Evolutionary conservation across 2,888 invertebrate species (phyloP).

Genomic region (Scaptomyza flava): DNA sequence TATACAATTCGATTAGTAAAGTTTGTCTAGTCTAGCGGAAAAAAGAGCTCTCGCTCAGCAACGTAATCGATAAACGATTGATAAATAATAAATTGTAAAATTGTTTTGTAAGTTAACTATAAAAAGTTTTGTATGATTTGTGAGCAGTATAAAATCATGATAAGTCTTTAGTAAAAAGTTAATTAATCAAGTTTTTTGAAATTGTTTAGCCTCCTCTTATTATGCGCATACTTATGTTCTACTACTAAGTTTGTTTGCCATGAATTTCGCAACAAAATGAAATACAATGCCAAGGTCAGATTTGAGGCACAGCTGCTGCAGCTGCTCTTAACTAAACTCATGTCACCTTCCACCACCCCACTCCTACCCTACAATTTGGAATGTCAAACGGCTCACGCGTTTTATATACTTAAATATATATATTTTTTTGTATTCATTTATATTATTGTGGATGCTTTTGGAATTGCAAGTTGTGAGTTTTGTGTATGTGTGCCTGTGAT

Average conservation of each 20-base stretch:
- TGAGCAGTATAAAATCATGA: background rate
- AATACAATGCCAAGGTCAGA: slow-evolving; percentile 76
- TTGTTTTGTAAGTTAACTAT: background rate
- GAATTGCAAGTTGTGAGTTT: slow-evolving; percentile 28
- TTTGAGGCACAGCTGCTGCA: slow-evolving; percentile 58
- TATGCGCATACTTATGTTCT: slow-evolving; percentile 30
- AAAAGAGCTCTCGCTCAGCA: no score
- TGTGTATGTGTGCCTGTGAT: background rate
- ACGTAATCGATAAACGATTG: background rate
- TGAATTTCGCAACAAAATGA: slow-evolving; percentile 66
- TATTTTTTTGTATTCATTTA: background rate
- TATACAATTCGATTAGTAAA: background rate
- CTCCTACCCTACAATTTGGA: slow-evolving; percentile 49
- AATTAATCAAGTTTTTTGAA: no score
- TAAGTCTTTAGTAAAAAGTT: no score
- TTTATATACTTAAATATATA: background rate
- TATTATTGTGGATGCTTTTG: slow-evolving; percentile 29
- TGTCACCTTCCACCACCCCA: background rate
- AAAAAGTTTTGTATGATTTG: background rate
- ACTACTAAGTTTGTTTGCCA: slow-evolving; percentile 46
- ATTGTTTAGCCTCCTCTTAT: background rate
- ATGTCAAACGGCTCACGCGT: slow-evolving; percentile 74
- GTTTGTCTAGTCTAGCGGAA: no score
- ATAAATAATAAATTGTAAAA: background rate
- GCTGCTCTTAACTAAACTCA: background rate